Conservation (phyloP, 1,140 invertebrate genomes). For the Apolygus lucorum region DNA sequence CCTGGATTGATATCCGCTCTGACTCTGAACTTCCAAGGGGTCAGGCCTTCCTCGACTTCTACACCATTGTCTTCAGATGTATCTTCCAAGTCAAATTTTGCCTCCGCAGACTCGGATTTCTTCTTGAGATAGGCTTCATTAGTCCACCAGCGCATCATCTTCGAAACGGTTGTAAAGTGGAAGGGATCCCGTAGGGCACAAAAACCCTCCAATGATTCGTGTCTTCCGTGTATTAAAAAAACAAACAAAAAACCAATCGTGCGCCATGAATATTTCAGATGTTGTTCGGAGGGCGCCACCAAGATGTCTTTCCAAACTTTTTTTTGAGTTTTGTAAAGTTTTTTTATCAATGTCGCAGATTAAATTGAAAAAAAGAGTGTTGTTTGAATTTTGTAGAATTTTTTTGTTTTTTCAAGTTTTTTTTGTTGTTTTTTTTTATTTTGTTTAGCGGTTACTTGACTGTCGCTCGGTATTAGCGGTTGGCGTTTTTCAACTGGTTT, state of each 20-base stretch:
- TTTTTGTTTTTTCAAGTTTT: slow-evolving; percentile 13
- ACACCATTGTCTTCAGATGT: not conserved
- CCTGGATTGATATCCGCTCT: slow-evolving; percentile 38
- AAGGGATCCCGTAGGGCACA: too few relatives aligned
- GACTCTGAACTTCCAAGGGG: slow-evolving; percentile 39
- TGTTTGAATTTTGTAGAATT: too few relatives aligned
- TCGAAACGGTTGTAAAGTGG: too few relatives aligned
- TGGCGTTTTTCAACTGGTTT: slow-evolving; percentile 61
- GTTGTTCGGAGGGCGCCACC: not conserved
- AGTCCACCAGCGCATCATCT: slow-evolving; percentile 32
- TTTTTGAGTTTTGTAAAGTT: slow-evolving; percentile 18
- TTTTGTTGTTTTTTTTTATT: slow-evolving; percentile 6
- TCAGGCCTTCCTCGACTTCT: slow-evolving; percentile 9
- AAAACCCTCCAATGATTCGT: too few relatives aligned
- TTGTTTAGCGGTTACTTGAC: slow-evolving; percentile 14
- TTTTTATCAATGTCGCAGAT: slow-evolving; percentile 12
- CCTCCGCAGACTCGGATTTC: slow-evolving; percentile 9
- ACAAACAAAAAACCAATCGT: not conserved
- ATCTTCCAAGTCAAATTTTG: not conserved
- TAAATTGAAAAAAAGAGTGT: slow-evolving; percentile 16
- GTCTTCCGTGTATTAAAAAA: too few relatives aligned
- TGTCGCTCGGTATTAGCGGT: slow-evolving; percentile 27
- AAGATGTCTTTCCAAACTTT: slow-evolving; percentile 5
- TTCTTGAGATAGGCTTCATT: slow-evolving; percentile 26
- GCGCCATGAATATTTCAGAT: not conserved